A percentile compares a stretch with the other conserved stretches of the same genome.
Evolutionary conservation across 2,797 vertebrate species (phyloP).

Genomic region (Thaleichthys pacificus): DNA sequence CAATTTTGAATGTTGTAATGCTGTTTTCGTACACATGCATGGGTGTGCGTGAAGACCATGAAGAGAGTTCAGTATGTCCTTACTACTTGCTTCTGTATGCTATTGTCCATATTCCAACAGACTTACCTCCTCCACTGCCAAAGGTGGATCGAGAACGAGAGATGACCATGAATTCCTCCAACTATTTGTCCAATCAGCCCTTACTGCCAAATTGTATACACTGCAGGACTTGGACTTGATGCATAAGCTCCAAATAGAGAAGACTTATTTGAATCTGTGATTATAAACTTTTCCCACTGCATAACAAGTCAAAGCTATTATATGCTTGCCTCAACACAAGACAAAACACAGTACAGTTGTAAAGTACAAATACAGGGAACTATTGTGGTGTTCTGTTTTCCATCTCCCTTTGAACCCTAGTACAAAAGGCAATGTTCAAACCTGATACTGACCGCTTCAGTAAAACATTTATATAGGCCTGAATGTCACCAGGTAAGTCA

Average conservation of each 20-base stretch:
- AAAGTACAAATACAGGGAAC: neutral
- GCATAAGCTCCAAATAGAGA: neutral
- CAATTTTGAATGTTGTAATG: too few species aligned
- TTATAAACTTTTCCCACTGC: neutral
- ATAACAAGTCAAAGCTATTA: neutral
- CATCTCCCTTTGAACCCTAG: neutral
- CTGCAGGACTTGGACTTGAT: neutral
- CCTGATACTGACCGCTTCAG: neutral
- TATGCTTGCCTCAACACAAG: neutral
- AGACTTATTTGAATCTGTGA: neutral
- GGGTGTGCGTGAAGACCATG: too few species aligned
- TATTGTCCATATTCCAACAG: conserved; percentile 19
- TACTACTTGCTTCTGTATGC: neutral
- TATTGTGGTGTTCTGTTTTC: neutral
- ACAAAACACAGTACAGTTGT: neutral
- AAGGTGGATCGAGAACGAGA: conserved; percentile 5
- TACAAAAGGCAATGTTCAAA: neutral
- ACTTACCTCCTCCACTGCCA: conserved; percentile 24
- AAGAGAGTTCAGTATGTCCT: too few species aligned
- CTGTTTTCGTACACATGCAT: neutral
- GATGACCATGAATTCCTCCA: neutral
- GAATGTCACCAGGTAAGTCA: too few species aligned
- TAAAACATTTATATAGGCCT: neutral
- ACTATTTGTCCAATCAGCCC: neutral
- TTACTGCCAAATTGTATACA: neutral